phyloP scores from a whole-genome alignment of 1,140 invertebrate genomes.

The Nebria ingens region DNA sequence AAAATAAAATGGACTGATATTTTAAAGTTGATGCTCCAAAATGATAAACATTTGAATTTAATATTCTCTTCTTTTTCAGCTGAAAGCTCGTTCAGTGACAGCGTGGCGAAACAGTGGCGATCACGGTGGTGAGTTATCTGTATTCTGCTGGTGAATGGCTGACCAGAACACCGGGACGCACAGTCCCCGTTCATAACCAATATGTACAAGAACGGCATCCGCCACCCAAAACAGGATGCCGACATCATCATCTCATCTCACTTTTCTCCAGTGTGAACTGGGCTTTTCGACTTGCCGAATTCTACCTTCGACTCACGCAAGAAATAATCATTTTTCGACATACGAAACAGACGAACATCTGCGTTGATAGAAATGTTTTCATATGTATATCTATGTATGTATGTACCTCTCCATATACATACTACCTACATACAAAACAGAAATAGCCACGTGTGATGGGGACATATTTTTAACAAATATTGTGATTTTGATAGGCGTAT shows the following conservation, averaged over 20 bases:
- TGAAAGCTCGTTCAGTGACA: conserved; percentile 55
- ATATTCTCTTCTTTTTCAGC: conserved; percentile 40
- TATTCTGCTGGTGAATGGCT: conserved; percentile 63
- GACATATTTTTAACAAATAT: background rate
- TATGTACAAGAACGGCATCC: background rate
- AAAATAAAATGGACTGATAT: too few species aligned
- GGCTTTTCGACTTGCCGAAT: background rate
- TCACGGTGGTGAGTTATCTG: conserved; percentile 57
- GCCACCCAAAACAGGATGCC: background rate
- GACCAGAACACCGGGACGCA: too few species aligned
- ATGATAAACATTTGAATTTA: too few species aligned
- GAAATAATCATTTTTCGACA: background rate
- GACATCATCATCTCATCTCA: too few species aligned
- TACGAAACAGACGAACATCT: too few species aligned
- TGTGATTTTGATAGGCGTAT: background rate
- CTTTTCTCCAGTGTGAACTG: background rate
- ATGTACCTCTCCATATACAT: too few species aligned
- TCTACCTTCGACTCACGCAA: too few species aligned
- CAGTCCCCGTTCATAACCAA: background rate
- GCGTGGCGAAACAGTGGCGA: conserved; percentile 56
- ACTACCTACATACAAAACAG: too few species aligned
- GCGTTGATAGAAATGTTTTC: too few species aligned
- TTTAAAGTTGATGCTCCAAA: too few species aligned
- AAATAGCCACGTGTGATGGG: too few species aligned
- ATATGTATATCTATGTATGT: too few species aligned